Percentiles rank a stretch among this genome's conserved stretches.
phyloP scores from a whole-genome alignment of 2,888 invertebrate genomes.

The Vanessa cardui region DNA sequence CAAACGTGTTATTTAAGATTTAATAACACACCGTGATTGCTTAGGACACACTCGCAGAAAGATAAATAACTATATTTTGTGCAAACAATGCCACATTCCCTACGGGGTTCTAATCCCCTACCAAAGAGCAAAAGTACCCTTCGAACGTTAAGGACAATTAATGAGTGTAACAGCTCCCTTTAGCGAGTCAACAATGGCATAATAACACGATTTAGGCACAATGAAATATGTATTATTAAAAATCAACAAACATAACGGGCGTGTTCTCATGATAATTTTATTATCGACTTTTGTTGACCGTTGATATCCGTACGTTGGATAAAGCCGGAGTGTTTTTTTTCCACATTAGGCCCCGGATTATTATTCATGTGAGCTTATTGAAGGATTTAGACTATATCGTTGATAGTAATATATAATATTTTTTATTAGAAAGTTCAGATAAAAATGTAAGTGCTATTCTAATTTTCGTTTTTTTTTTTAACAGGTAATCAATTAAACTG shows the following conservation, averaged over 20 bases:
- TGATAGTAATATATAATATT: not conserved
- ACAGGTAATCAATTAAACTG: conserved; percentile 91
- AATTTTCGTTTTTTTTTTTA: conserved; percentile 37
- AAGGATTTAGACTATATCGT: not conserved
- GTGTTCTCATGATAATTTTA: conserved; percentile 47
- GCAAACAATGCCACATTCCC: conserved; percentile 70
- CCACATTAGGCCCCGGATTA: conserved; percentile 30
- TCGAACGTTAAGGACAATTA: conserved; percentile 74
- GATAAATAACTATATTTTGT: conserved; percentile 74
- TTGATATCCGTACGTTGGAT: conserved; percentile 24
- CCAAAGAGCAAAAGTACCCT: conserved; percentile 58
- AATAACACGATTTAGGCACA: conserved; percentile 70
- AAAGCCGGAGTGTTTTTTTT: conserved; percentile 27
- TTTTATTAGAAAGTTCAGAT: not conserved
- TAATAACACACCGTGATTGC: conserved; percentile 44
- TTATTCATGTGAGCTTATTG: conserved; percentile 5
- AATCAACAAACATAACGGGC: conserved; percentile 57
- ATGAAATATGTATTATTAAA: conserved; percentile 66
- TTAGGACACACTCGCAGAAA: conserved; percentile 56
- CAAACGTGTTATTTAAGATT: conserved; percentile 50
- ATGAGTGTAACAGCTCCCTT: conserved; percentile 76
- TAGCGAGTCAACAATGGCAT: conserved; percentile 69
- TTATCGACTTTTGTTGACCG: conserved; percentile 40
- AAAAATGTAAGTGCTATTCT: not conserved
- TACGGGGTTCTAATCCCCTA: conserved; percentile 60